Base-by-base conservation (phyloP, 2,797 vertebrate species). In the Rhodeus uyekii region DNA sequence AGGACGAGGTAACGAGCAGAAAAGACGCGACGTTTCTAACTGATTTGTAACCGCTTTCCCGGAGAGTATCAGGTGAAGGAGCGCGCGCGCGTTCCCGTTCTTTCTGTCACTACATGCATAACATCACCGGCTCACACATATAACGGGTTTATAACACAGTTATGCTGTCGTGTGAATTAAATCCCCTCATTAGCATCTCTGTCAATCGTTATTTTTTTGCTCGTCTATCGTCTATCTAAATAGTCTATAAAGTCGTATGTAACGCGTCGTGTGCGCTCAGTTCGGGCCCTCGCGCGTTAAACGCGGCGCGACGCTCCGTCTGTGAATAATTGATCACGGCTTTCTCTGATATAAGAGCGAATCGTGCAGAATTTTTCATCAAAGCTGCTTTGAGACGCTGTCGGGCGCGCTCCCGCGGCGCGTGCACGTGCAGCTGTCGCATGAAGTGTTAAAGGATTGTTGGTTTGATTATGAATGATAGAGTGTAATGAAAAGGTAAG, bases 1-100 rank as follows among this genome's bases (percentile, higher is more conserved):
- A 87, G 74, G 90, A 94, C 53, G 93, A 94, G 93, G 93, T 94
- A 87, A 86, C 42, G 14, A 75, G n/a, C 14, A 14, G 29, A n/a
- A 19, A 9, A 71, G 2, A 44, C 8, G 29, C 69, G 0, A 4
- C 8, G 27, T 19, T 58, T 38, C 53, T 14, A 0, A 50, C 29
- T 55, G 22, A 18, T 74, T 55, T 27, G 8, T 27, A 16, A 50
- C 29, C 2, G n/a, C 19, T 34, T 34, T 50, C n/a, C 12, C 16
- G 39, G 39, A 9, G 16, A 71, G 68, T 10, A 19, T 36, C n/a
- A 39, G 64, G 64, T 67, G 42, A 67, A 14, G 3, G 12, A 24
- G 8, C 42, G 27, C 39, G 24, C 24, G 67, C 19, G 19, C 69
- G 44, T 29, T 19, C 27, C 19, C 9, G 12, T 67, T 67, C 22